Evolutionary conservation across 1,140 invertebrate species (phyloP).

Genomic region (Drosophila burlai): DNA sequence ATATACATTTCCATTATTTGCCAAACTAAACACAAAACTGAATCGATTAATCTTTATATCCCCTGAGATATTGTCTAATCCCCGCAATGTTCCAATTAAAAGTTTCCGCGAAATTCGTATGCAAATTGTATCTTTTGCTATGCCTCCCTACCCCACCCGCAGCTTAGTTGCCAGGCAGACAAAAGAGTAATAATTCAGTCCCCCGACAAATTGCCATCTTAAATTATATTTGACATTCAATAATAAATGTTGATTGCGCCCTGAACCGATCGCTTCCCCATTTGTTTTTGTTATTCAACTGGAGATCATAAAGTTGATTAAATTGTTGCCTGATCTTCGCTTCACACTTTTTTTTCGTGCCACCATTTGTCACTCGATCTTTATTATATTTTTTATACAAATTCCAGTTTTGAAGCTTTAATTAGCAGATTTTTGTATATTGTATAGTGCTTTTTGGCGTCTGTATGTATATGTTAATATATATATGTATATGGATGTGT

Average conservation of each 20-base stretch:
- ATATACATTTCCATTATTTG: background rate
- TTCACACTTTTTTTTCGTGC: constrained; percentile 28
- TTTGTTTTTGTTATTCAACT: constrained; percentile 7
- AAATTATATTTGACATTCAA: constrained; percentile 73
- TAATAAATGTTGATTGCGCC: constrained; percentile 58
- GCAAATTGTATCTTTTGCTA: constrained; percentile 36
- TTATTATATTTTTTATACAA: constrained; percentile 39
- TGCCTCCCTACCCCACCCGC: constrained; percentile 35
- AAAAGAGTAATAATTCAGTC: constrained; percentile 47
- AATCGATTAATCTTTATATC: constrained; percentile 1
- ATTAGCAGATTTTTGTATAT: constrained; percentile 64
- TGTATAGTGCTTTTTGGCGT: constrained; percentile 18
- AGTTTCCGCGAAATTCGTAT: constrained; percentile 21
- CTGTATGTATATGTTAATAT: background rate
- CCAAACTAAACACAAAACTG: background rate
- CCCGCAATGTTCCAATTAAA: constrained; percentile 24
- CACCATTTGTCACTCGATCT: constrained; percentile 48
- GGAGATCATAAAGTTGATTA: constrained; percentile 21
- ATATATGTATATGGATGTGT: background rate
- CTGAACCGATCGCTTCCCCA: constrained; percentile 23
- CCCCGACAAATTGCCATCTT: constrained; percentile 56
- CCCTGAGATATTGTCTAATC: background rate
- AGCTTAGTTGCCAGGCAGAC: constrained; percentile 22
- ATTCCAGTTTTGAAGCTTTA: constrained; percentile 49
- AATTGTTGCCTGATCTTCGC: constrained; percentile 21